These are phyloP conservation scores for Stegodyphus dumicola DNA, from an alignment of 1,140 invertebrate species.

Conservation along the genomic window DNA sequence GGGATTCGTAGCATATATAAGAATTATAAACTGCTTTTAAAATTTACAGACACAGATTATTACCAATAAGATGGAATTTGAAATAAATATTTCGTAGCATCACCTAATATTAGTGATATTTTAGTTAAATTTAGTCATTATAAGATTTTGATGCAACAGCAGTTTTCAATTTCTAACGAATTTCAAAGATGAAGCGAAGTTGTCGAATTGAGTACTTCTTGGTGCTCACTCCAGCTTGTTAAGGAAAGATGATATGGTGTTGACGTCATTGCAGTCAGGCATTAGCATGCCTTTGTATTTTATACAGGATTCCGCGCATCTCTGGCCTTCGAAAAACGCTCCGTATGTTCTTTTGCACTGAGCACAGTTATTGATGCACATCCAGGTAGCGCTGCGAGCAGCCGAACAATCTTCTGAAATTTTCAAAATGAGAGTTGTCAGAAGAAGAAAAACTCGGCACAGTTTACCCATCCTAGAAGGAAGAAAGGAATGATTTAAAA, in stretches of 20 bases:
- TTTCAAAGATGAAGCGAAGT: background rate
- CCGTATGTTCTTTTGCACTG: slow-evolving; percentile 89
- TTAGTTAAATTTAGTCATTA: too few relatives aligned
- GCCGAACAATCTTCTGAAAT: background rate
- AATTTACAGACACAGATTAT: too few relatives aligned
- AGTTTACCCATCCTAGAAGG: background rate
- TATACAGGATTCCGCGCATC: slow-evolving; percentile 81
- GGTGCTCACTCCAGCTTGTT: slow-evolving; percentile 18
- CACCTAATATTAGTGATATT: too few relatives aligned
- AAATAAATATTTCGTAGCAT: too few relatives aligned
- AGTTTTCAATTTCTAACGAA: too few relatives aligned
- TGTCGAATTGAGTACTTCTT: background rate
- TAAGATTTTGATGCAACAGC: too few relatives aligned
- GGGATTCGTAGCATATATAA: too few relatives aligned
- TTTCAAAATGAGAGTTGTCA: background rate
- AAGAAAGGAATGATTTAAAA: background rate
- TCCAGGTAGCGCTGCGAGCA: slow-evolving; percentile 8
- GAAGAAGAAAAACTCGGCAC: background rate
- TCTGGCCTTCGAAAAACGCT: slow-evolving; percentile 83
- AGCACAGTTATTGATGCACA: slow-evolving; percentile 85
- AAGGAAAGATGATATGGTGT: slow-evolving; percentile 82
- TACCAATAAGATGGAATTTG: too few relatives aligned
- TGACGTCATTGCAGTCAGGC: slow-evolving; percentile 84
- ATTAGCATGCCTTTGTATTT: slow-evolving; percentile 80
- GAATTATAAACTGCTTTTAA: too few relatives aligned